Evolutionary conservation across 2,113 vertebrate genomes (phyloP), one percentile per base, ranked within the genome.

Genomic region (Psilopogon haemacephalus): DNA sequence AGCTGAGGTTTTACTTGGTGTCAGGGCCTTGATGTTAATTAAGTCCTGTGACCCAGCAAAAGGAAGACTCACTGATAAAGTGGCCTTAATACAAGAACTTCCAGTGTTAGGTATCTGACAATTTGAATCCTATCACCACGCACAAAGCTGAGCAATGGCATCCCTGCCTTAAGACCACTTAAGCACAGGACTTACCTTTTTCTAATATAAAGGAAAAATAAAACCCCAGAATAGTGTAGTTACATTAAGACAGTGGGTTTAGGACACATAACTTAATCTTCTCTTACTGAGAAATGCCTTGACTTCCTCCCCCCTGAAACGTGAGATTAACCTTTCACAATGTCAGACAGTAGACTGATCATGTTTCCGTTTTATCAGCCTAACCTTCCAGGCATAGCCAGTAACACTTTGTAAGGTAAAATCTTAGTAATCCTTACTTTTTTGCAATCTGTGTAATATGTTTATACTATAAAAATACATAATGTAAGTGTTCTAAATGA

Each of bases 21-120:
- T 97, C 97, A 97, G 97, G 97, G 96, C 96, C 97, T 98, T 97
- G 94, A 75, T 97, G 97, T 97, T 98, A 98, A 98, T 98, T 87
- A 59, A 94, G 93, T 98, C 97, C 97, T 77, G 86, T 98, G 98
- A 98, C 98, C 98, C 97, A 95, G 97, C 95, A 97, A 95, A 93
- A 96, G 86, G 94, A 97, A 96, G 89, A 96, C 93, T 89, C 70
- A 78, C 92, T 89, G 90, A 92, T 90, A 90, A 94, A 46, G 67
- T 94, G 83, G 55, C 89, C 84, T 78, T 83, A 86, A 54, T 84
- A 55, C 44, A 93, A 54, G 38, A 85, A 38, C 75, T 90, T 78
- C 40, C 63, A 7, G 24, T 68, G 38, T 73, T 82, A 35, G 38
- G n/a, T 94, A 72, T 89, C 95, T 95, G 48, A 4, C 70, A 82